Conservation (phyloP, 2,888 invertebrate species). For the Drosophila borborema region DNA sequence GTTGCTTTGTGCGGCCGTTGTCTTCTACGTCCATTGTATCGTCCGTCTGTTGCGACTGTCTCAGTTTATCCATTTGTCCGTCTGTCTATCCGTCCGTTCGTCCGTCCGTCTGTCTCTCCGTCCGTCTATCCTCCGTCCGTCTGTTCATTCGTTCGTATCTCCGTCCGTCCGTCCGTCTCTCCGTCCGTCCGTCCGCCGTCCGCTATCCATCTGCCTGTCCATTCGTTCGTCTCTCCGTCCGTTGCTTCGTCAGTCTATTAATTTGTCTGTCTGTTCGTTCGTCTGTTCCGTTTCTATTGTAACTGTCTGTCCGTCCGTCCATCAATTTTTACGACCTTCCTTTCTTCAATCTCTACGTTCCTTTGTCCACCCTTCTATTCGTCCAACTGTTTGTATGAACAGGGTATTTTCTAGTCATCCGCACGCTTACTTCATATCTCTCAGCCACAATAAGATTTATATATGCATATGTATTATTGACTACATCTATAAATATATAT, state of each 20-base stretch:
- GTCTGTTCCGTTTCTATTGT: not conserved
- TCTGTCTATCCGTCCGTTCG: rapidly evolving
- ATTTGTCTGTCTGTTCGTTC: not conserved
- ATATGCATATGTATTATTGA: not conserved
- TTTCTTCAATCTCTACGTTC: no score
- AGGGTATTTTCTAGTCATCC: no score
- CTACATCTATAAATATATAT: not conserved
- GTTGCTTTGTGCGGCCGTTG: no score
- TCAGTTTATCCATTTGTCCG: not conserved
- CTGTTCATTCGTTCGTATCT: not conserved
- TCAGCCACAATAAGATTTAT: not conserved
- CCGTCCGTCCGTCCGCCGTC: not conserved
- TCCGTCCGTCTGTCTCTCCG: not conserved
- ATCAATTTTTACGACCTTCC: no score
- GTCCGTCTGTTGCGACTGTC: no score
- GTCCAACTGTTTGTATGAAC: no score
- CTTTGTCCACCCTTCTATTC: no score
- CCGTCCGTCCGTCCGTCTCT: rapidly evolving
- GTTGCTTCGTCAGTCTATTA: not conserved
- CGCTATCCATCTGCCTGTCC: not conserved
- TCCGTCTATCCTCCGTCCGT: not conserved
- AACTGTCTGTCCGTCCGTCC: not conserved
- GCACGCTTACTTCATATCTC: not conserved
- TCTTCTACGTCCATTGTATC: no score
- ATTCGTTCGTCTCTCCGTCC: not conserved